A percentile compares a stretch with the other conserved stretches of the same genome.
Evolutionary conservation across 2,113 vertebrate species (phyloP).

Genomic region (Plectropomus leopardus): DNA sequence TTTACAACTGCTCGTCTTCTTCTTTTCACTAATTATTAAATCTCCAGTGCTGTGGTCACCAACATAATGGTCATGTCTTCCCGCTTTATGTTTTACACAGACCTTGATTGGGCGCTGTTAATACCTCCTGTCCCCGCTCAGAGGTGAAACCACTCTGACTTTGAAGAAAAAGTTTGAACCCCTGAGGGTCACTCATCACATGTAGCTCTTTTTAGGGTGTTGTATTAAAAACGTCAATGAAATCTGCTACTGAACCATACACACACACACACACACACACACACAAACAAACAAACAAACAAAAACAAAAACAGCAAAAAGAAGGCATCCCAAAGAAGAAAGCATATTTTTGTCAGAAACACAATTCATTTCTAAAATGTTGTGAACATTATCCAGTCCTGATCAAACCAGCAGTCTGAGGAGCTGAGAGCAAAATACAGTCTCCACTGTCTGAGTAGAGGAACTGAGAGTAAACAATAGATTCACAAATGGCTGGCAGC

Average conservation of each 20-base stretch:
- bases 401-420: constrained; percentile 41
- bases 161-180: neutral
- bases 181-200: neutral
- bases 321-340: neutral
- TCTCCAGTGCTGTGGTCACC: no score
- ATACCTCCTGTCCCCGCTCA: no score
- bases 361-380: constrained; percentile 11
- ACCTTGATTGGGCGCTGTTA: no score
- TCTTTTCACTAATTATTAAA: no score
- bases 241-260: neutral
- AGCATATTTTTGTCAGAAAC: constrained; percentile 13
- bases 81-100: no score
- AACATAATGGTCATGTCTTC: no score
- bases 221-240: neutral
- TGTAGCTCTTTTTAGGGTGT: neutral
- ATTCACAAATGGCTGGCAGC: constrained; percentile 72
- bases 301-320: neutral
- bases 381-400: constrained; percentile 29
- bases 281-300: neutral
- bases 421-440: constrained; percentile 28
- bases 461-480: constrained; percentile 71
- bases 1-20: no score
- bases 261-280: neutral
- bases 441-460: constrained; percentile 71
- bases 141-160: no score